phyloP scores from a whole-genome alignment of 1,140 invertebrate species.

The Rhynchophorus ferrugineus region DNA sequence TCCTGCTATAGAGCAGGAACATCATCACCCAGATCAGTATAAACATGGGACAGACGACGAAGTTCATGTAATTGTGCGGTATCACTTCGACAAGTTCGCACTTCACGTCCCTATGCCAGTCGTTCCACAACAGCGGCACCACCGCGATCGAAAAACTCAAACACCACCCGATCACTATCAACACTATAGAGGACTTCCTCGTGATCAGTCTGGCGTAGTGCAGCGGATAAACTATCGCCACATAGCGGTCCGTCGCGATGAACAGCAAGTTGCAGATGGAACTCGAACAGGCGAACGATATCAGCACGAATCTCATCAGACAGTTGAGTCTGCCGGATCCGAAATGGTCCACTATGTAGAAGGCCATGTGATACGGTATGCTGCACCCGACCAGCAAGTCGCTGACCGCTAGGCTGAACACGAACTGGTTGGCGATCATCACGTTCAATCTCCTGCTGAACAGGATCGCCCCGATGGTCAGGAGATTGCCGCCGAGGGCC shows the following conservation, averaged over 20 bases:
- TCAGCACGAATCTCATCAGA: conserved; percentile 60
- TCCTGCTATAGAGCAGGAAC: conserved; percentile 64
- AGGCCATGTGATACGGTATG: conserved; percentile 64
- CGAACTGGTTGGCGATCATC: conserved; percentile 62
- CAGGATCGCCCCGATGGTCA: conserved; percentile 62
- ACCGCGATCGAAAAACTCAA: conserved; percentile 53
- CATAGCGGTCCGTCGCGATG: conserved; percentile 75
- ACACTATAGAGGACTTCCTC: conserved; percentile 48
- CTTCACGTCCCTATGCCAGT: conserved; percentile 43
- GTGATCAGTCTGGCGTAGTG: conserved; percentile 64
- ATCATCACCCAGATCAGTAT: conserved; percentile 61
- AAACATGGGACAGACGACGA: conserved; percentile 60
- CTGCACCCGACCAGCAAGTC: conserved; percentile 65
- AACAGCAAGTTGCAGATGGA: conserved; percentile 75
- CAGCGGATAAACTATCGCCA: conserved; percentile 75
- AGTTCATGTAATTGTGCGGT: conserved; percentile 53
- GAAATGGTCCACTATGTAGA: conserved; percentile 54
- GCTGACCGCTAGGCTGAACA: conserved; percentile 64
- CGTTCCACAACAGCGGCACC: conserved; percentile 65
- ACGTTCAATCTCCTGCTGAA: conserved; percentile 55
- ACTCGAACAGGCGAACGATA: conserved; percentile 61
- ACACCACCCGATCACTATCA: conserved; percentile 57
- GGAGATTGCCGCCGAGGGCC: conserved; percentile 60
- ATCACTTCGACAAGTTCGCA: conserved; percentile 38
- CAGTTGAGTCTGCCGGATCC: conserved; percentile 52